Evolutionary conservation across 2,888 invertebrate genomes (phyloP).

Genomic region (Drosophila falleni): DNA sequence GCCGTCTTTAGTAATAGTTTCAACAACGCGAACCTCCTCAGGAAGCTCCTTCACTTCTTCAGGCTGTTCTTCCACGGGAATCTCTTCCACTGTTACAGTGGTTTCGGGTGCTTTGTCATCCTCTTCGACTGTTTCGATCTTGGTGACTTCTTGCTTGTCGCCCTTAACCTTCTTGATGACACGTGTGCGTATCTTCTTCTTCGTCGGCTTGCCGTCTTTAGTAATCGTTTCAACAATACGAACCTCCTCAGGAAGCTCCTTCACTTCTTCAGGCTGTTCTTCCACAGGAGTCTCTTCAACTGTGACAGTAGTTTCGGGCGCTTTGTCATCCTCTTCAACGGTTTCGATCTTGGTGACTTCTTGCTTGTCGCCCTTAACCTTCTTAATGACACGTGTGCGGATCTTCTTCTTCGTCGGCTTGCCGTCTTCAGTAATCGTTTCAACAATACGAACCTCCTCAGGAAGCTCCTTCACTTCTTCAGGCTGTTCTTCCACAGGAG

Average conservation of each 20-base stretch:
- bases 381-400: conserved; percentile 47
- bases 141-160: conserved; percentile 29
- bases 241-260: conserved; percentile 28
- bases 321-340: conserved; percentile 44
- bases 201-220: conserved; percentile 21
- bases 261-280: conserved; percentile 19
- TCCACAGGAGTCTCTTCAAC: conserved; percentile 36
- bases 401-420: conserved; percentile 46
- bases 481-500: conserved; percentile 32
- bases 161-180: conserved; percentile 33
- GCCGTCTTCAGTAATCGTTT: conserved; percentile 44
- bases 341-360: conserved; percentile 52
- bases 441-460: conserved; percentile 45
- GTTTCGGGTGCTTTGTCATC: conserved; percentile 25
- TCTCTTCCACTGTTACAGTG: conserved; percentile 23
- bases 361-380: conserved; percentile 27
- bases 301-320: conserved; percentile 41
- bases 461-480: conserved; percentile 47
- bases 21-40: conserved; percentile 23
- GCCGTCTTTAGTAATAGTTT: conserved; percentile 18
- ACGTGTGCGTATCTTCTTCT: conserved; percentile 34
- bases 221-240: conserved; percentile 19
- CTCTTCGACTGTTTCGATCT: conserved; percentile 32
- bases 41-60: conserved; percentile 30
- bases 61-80: conserved; percentile 18